Conservation (phyloP, 2,888 invertebrate genomes). For the Nineta flava region DNA sequence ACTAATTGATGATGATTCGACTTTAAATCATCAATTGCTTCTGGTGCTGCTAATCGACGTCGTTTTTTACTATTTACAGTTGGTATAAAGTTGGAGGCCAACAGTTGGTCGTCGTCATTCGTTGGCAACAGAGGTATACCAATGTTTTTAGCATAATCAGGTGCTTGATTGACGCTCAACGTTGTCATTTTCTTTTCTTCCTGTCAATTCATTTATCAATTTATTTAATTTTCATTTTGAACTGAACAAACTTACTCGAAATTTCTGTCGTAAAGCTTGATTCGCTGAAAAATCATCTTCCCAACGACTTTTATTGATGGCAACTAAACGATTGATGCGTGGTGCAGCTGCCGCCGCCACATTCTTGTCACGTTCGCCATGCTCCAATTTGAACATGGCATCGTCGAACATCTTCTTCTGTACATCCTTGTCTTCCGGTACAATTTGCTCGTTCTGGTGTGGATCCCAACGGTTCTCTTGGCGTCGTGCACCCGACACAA, state of each 20-base stretch:
- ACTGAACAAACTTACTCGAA: slow-evolving; percentile 66
- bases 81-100: slow-evolving; percentile 52
- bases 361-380: slow-evolving; percentile 66
- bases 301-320: slow-evolving; percentile 67
- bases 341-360: slow-evolving; percentile 55
- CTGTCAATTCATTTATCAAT: slow-evolving; percentile 34
- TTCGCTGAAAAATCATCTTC: slow-evolving; percentile 89
- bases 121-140: slow-evolving; percentile 67
- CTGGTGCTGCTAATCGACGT: neutral
- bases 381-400: slow-evolving; percentile 96
- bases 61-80: neutral
- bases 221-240: neutral
- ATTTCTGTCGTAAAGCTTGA: slow-evolving; percentile 62
- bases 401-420: slow-evolving; percentile 83
- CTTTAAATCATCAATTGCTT: neutral
- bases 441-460: slow-evolving; percentile 82
- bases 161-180: slow-evolving; percentile 41
- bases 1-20: neutral
- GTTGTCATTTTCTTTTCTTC: slow-evolving; percentile 56
- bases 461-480: slow-evolving; percentile 99
- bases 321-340: slow-evolving; percentile 55
- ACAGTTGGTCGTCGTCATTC: slow-evolving; percentile 57
- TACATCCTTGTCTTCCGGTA: slow-evolving; percentile 80
- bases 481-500: slow-evolving; percentile 83
- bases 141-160: slow-evolving; percentile 60